Evolutionary conservation across 1,140 invertebrate species (phyloP), one percentile per base, ranked within the genome.

Genomic region (Panonychus citri): DNA sequence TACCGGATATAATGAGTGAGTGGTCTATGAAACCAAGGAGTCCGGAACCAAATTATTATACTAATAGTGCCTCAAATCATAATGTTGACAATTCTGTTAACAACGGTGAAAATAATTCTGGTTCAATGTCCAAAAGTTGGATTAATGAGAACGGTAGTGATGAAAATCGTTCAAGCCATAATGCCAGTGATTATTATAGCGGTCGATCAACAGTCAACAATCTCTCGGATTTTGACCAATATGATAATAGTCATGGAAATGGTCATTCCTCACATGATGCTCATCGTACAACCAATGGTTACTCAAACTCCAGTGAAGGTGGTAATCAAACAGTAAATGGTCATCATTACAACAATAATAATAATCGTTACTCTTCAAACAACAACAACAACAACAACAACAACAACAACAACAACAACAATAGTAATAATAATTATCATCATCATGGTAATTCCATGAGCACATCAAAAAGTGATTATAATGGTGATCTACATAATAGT

Each of bases 1-100:
- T 34, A 34, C 30, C 30, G 12, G 34, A 57, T 54, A 12, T 54
- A 49, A 21, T 57, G 10, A 57, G 39, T 54, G 52, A 25, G 58
- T 53, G 50, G 53, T 13, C 25, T 17, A 53, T 40, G 19, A 54
- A 53, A 30, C 56, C 53, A 12, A 42, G n/a, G 17, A 53, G 40
- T 46, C 56, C 50, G 3, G 50, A 57, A 30, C 12, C 30, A 37
- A 40, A 39, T 26, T 19, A 48, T 26, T 28, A 55, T 17, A 42
- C 37, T 19, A 42, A 17, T 25, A 21, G 42, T 55, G 7, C 46
- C 24, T 46, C 21, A 46, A 34, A 12, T 10, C 40, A 12, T n/a
- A 26, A 8, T 19, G 7, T 25, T 48, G 13, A 56, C 7, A 12
- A 34, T 34, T 34, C 30, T 7, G 12, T 34, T 12, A 34, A 34